Evolutionary conservation across 2,113 vertebrate species (phyloP), one percentile per base, ranked within the genome.

Genomic region (Heliornis fulica): DNA sequence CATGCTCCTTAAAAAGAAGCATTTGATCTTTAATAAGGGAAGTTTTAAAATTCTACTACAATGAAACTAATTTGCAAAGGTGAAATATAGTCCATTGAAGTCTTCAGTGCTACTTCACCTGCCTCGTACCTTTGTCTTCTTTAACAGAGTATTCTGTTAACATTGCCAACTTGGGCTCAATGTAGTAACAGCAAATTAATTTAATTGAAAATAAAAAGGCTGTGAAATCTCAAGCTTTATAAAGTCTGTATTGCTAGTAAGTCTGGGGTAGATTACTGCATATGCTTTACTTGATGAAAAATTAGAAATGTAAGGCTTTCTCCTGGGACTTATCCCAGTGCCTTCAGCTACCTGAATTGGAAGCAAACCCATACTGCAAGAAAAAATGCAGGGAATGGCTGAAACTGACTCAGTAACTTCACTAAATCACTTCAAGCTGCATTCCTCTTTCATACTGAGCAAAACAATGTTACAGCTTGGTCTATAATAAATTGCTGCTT

Each of bases 401-500:
- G 46, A 31, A 87, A 93, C 32, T 11, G 12, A 32, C 63, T 54
- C 68, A 79, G 15, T 56, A 69, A 71, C 64, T 80, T 76, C 6
- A 41, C 64, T 93, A 70, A 83, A 93, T 71, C 64, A 14, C 40
- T 72, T 83, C 21, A 10, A 70, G n/a, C 38, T 90, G 20, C 68
- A 63, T 91, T 86, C 56, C 22, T 89, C 65, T 79, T 91, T 84
- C 48, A 74, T 80, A 18, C 65, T 87, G 68, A 84, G 56, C 43
- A 89, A 81, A 93, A 77, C 61, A 54, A 3, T 57, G 28, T 63
- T 95, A 71, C n/a, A 88, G 36, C 34, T 48, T 40, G 56, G 71
- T 50, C 65, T 89, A 69, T 4, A 68, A 80, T 94, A 69, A 93
- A 93, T 92, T 89, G 70, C 50, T 77, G 53, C 80, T 94, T 91